phyloP scores from a whole-genome alignment of 2,113 vertebrate species.

The Etia nguti region DNA sequence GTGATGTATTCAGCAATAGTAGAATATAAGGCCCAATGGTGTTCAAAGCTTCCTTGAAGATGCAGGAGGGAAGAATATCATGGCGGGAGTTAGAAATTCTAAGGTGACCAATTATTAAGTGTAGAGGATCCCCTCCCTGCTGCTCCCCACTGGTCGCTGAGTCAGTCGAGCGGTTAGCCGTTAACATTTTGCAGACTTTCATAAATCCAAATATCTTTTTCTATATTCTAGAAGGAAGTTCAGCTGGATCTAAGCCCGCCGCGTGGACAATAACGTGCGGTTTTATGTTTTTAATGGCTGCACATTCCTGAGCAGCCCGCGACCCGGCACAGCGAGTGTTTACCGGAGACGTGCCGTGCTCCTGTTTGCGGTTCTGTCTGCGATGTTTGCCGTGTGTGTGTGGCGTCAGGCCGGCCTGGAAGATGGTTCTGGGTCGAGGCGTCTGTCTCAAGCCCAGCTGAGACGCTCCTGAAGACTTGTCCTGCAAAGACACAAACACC shows the following conservation, averaged over 20 bases:
- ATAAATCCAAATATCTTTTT: neutral
- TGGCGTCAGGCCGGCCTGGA: conserved; percentile 48
- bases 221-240: neutral
- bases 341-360: conserved; percentile 16
- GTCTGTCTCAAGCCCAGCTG: conserved; percentile 48
- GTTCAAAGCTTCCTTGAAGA: no score
- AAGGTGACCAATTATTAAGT: no score
- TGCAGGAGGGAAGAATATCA: no score
- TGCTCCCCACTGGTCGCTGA: neutral
- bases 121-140: neutral
- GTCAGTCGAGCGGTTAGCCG: neutral
- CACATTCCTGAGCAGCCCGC: neutral
- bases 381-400: conserved; percentile 36
- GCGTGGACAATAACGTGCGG: rapidly evolving
- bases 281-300: neutral
- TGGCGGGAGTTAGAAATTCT: no score
- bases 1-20: no score
- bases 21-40: no score
- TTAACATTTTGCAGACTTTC: neutral
- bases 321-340: neutral
- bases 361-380: conserved; percentile 53
- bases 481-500: conserved; percentile 7
- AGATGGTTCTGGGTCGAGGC: conserved; percentile 61
- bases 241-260: neutral
- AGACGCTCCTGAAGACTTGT: conserved; percentile 16